phyloP scores from a whole-genome alignment of 1,140 invertebrate species.

The Hesperophylax magnus region DNA sequence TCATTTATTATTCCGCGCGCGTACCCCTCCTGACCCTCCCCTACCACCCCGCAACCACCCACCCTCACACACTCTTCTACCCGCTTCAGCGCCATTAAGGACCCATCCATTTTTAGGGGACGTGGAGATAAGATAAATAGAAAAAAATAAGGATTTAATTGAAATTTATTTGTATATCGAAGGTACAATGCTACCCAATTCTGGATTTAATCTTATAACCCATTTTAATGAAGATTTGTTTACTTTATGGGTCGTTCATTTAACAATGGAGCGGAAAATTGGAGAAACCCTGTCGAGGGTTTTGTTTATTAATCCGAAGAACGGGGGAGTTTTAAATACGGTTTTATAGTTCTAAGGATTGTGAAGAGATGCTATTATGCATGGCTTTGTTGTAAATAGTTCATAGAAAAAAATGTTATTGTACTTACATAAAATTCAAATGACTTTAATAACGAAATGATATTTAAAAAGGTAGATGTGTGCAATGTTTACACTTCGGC shows the following conservation, averaged over 20 bases:
- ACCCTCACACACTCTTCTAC: background rate
- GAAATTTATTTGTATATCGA: constrained; percentile 52
- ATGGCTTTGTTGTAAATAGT: no score
- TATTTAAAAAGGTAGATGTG: no score
- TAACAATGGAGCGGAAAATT: background rate
- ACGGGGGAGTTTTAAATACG: no score
- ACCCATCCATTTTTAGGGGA: constrained; percentile 37
- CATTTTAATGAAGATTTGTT: constrained; percentile 37
- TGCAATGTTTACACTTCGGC: no score
- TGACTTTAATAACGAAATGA: no score
- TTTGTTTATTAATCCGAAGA: no score
- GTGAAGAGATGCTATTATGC: no score
- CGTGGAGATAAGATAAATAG: constrained; percentile 54
- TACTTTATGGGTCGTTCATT: background rate
- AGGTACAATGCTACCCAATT: background rate
- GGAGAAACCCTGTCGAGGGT: no score
- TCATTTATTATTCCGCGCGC: constrained; percentile 56
- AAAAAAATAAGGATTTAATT: constrained; percentile 53
- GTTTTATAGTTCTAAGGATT: no score
- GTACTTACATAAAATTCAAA: no score
- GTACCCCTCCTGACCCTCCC: constrained; percentile 2
- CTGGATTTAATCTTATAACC: constrained; percentile 21
- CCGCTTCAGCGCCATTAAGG: constrained; percentile 49
- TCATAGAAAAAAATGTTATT: no score
- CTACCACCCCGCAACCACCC: constrained; percentile 12